Evolutionary conservation across 2,888 invertebrate species (phyloP), one percentile per base, ranked within the genome.

Genomic region (Drosophila testacea): DNA sequence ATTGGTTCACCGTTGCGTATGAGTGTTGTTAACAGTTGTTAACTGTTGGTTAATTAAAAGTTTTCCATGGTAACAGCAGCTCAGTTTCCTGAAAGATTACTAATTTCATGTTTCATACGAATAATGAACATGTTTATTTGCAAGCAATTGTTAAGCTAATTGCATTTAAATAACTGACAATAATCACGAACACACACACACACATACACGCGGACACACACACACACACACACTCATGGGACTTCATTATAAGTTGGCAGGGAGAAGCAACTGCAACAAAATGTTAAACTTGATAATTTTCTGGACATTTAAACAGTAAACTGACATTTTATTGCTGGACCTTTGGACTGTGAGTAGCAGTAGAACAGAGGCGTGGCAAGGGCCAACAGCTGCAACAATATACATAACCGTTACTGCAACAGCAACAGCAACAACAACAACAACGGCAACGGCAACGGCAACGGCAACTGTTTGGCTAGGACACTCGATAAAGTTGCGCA

Each of bases 401-500:
- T 81, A 81, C 80, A 81, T 84, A 84, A 84, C 80, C 73, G 82
- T 71, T 71, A 79, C 77, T 84, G 82, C 82, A 77, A 54, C 73
- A 64, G 55, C 44, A 55, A 50, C 34, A 38, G 10, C 4, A 28
- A 28, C 7, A 36, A 27, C 13, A 9, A 30, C 47, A n/a, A 27
- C 44, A 27, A 69, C 69, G 70, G 60, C 55, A 63, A 52, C 66
- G n/a, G n/a, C n/a, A n/a, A 30, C 47, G 16, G 30, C 44, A 27
- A 69, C 69, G 70, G 60, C 55, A 63, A 52, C 66, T 64, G 74
- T 66, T 73, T 73, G 66, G 77, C 61, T 59, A 74, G 74, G 85
- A 71, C 77, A 64, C 77, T 74, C 81, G 83, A 83, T 84, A 86
- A 83, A 86, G 77, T 86, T 83, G 83, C 68, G 83, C 81, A 83